Base-by-base conservation (phyloP, 1,140 invertebrate species). In the Coboldia fuscipes region DNA sequence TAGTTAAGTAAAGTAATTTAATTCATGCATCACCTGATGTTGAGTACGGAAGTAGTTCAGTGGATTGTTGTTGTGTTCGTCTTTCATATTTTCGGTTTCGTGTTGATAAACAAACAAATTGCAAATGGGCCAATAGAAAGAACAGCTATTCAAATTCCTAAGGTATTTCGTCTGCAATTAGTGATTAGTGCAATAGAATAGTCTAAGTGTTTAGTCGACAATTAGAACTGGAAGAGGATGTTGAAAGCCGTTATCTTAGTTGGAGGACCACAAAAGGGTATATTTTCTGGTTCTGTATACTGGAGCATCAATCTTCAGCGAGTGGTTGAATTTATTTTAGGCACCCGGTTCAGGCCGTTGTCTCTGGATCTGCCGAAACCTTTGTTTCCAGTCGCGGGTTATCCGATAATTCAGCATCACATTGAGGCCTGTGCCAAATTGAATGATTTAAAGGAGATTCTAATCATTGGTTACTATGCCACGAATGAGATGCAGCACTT, bases 291-390 rank as follows among this genome's bases (percentile, higher is more conserved):
- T 34, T 41, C 33, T 38, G 23, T 41, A 32, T 34, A 33, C 15
- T 20, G 31, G 30, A 4, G 18, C 13, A 30, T 20, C 14, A 13
- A 29, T 39, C 10, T 29, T 28, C 8, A 12, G 3, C 10, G 16
- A 18, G 37, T 13, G 13, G 32, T 22, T 6, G 12, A 14, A 41
- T 51, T 39, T 41, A 40, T 49, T 51, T 41, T 50, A 94, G 89
- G 90, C 10, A 97, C 93, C 9, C 64, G 94, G 36, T 99, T 99
- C 55, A 72, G 94, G 4, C 94, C 94, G 1, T 59, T 98, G 3
- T 97, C 92, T 0, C 57, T 99, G 39, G 90, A 98, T 50, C 73
- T 88, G 23, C 93, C 94, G 4, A 98, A 99, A 50, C 93, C 93
- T 0, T 49, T 98, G 5, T 98, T 98, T 56, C 92, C 92, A 4